Conservation (phyloP, 2,797 vertebrate species). For the Monodelphis domestica region DNA sequence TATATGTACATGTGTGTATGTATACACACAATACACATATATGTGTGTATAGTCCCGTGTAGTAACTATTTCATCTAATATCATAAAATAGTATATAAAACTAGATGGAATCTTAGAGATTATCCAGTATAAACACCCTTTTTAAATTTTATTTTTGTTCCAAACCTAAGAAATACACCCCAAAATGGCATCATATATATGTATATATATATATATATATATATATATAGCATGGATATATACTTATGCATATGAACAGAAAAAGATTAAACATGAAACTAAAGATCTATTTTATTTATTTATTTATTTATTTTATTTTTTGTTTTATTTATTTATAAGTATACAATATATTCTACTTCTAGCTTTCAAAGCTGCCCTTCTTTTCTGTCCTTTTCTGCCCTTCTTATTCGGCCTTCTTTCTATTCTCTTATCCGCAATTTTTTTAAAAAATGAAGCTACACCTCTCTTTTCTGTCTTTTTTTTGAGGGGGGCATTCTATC, state of each 20-base stretch:
- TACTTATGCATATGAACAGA: not conserved
- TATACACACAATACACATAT: not conserved
- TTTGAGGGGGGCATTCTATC: not conserved
- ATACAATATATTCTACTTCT: not conserved
- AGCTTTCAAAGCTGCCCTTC: not conserved
- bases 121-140: not conserved
- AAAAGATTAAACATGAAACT: not conserved
- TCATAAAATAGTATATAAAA: not conserved
- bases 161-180: not conserved
- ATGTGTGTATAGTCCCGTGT: not conserved
- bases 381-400: not conserved
- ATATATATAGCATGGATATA: too few relatives aligned
- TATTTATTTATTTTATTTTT: too few relatives aligned
- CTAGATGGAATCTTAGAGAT: not conserved
- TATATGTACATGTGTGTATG: not conserved
- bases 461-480: not conserved
- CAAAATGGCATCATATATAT: not conserved
- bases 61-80: not conserved
- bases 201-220: not conserved
- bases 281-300: not conserved
- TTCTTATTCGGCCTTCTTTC: not conserved
- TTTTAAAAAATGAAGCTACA: not conserved
- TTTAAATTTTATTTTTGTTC: not conserved
- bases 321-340: too few relatives aligned
- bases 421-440: not conserved